Conservation (phyloP, 2,797 vertebrate genomes). For the Antennarius maculatus region DNA sequence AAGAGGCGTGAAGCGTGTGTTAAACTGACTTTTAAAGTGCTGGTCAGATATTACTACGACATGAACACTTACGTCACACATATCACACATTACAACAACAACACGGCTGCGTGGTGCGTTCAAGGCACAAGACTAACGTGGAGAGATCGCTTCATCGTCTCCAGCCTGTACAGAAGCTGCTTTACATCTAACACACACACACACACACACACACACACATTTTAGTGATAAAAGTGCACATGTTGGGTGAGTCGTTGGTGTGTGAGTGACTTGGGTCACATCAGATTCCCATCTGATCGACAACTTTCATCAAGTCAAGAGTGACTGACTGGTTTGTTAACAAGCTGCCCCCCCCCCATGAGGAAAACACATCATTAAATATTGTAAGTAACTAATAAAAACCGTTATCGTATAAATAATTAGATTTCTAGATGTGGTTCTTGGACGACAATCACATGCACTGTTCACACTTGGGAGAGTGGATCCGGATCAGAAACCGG, state of each 20-base stretch:
- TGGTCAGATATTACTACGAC: constrained; percentile 30
- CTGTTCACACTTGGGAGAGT: neutral
- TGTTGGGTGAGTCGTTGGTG: constrained; percentile 27
- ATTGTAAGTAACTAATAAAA: constrained; percentile 21
- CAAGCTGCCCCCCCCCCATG: constrained; percentile 12
- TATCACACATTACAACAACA: no score
- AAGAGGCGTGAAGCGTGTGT: no score
- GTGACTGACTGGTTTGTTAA: constrained; percentile 4
- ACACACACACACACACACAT: neutral
- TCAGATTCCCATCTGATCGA: constrained; percentile 85
- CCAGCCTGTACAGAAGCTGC: constrained; percentile 32
- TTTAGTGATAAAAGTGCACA: neutral
- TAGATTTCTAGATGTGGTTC: constrained; percentile 9
- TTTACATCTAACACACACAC: constrained; percentile 11
- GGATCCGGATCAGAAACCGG: neutral
- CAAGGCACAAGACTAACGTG: constrained; percentile 18
- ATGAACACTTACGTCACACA: constrained; percentile 25
- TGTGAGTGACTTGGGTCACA: constrained; percentile 73
- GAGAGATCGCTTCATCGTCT: constrained; percentile 34
- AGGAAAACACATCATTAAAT: neutral
- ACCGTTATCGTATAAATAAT: constrained; percentile 14
- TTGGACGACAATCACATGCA: neutral
- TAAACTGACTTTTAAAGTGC: constrained; percentile 43
- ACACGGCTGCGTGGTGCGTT: constrained; percentile 33
- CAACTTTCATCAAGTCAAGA: constrained; percentile 71